phyloP scores from a whole-genome alignment of 2,797 vertebrate species.

The Falco berigora region DNA sequence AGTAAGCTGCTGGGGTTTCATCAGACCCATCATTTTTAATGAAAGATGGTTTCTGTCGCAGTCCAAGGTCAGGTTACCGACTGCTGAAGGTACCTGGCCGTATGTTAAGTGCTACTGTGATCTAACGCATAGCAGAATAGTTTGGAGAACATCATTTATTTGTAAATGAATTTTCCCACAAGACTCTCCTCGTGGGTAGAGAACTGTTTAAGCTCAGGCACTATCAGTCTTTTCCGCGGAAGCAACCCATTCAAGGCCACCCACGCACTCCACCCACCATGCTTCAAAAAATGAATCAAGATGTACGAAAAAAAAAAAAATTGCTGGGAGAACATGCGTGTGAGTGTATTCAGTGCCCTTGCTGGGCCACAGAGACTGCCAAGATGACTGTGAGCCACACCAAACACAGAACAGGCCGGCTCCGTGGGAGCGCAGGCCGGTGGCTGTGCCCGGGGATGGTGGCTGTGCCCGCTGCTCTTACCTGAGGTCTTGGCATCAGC shows the following conservation, averaged over 20 bases:
- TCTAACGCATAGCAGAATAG: not conserved
- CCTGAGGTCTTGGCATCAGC: slow-evolving; percentile 87
- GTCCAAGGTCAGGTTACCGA: not conserved
- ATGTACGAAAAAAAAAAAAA: not conserved
- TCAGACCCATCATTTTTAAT: not conserved
- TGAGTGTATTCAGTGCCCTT: too few relatives aligned
- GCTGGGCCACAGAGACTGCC: not conserved
- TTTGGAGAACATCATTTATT: not conserved
- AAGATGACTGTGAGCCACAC: not conserved
- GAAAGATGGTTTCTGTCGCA: not conserved
- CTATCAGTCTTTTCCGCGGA: not conserved
- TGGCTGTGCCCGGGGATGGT: too few relatives aligned
- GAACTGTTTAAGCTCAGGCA: not conserved
- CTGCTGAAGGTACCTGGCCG: not conserved
- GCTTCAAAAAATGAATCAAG: not conserved
- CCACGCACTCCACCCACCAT: rapidly evolving
- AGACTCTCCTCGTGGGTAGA: not conserved
- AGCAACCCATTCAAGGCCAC: not conserved
- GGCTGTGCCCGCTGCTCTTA: slow-evolving; percentile 37
- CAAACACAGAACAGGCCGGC: too few relatives aligned
- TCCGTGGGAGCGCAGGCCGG: not conserved
- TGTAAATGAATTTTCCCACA: not conserved
- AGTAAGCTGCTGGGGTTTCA: not conserved
- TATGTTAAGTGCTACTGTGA: not conserved
- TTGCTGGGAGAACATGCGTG: not conserved